Percentiles rank a stretch among this genome's conserved stretches.
Conservation (phyloP, 2,797 vertebrate genomes). For the Lepilemur ruficaudatus region DNA sequence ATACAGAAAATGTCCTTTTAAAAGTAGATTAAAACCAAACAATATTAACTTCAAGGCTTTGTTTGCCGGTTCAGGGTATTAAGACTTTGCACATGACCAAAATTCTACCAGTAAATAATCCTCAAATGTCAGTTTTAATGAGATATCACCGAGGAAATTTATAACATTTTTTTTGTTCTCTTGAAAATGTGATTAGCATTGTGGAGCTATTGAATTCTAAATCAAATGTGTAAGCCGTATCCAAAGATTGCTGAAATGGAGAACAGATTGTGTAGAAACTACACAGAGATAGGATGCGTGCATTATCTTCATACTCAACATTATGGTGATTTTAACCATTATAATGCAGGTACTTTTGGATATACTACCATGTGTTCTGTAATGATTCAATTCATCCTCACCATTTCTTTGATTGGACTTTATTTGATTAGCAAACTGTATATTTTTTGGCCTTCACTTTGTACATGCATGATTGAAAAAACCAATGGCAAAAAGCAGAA, state of each 20-base stretch:
- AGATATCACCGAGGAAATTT: not conserved
- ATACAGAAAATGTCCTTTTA: not conserved
- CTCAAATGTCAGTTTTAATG: constrained; percentile 48
- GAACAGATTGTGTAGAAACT: not conserved
- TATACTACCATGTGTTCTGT: not conserved
- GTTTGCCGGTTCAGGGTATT: not conserved
- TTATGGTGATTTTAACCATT: not conserved
- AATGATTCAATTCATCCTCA: not conserved
- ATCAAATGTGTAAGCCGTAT: not conserved
- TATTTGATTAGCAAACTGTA: not conserved
- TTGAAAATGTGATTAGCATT: constrained; percentile 49
- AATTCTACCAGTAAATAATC: not conserved
- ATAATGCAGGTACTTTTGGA: not conserved
- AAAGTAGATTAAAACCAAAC: not conserved
- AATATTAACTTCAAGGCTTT: not conserved
- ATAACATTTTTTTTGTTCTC: not conserved
- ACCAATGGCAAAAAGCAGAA: not conserved
- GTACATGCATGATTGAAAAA: not conserved
- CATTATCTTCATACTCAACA: not conserved
- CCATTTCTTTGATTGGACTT: not conserved
- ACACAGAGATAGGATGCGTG: not conserved
- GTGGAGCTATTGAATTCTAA: constrained; percentile 43
- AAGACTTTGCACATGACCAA: constrained; percentile 15
- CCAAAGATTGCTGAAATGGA: not conserved
- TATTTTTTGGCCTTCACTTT: constrained; percentile 36